Evolutionary conservation across 2,888 invertebrate genomes (phyloP).

Genomic region (Pelosia muscerda): DNA sequence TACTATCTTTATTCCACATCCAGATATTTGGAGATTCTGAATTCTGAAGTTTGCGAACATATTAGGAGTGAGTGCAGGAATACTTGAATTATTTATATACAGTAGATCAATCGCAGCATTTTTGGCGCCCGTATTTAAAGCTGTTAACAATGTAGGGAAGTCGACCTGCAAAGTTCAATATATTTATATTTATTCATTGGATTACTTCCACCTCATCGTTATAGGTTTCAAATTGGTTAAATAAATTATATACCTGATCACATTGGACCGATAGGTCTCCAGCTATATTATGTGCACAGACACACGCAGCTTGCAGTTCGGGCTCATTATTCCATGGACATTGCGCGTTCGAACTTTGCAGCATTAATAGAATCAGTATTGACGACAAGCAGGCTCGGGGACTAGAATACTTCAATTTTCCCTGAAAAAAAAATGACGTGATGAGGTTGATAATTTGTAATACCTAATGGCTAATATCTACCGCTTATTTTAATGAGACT

Average conservation of each 20-base stretch:
- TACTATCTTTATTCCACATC: conserved; percentile 91
- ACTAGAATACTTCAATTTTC: conserved; percentile 44
- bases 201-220: neutral
- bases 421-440: conserved; percentile 58
- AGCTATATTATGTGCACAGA: conserved; percentile 95
- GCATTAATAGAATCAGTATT: conserved; percentile 55
- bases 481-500: neutral
- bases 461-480: neutral
- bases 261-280: conserved; percentile 96
- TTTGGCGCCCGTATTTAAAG: conserved; percentile 90
- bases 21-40: conserved; percentile 94
- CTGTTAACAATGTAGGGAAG: conserved; percentile 90
- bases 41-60: conserved; percentile 90
- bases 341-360: conserved; percentile 83
- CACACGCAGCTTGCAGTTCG: conserved; percentile 92
- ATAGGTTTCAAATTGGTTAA: neutral
- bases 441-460: neutral
- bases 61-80: conserved; percentile 89
- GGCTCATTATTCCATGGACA: conserved; percentile 95
- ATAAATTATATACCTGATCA: conserved; percentile 88
- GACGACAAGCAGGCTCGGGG: conserved; percentile 59
- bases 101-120: conserved; percentile 92
- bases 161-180: conserved; percentile 87
- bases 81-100: conserved; percentile 95
- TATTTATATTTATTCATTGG: conserved; percentile 2